Evolutionary conservation across 2,113 vertebrate genomes (phyloP), one percentile per base, ranked within the genome.

Genomic region (Odontophorus gujanensis): DNA sequence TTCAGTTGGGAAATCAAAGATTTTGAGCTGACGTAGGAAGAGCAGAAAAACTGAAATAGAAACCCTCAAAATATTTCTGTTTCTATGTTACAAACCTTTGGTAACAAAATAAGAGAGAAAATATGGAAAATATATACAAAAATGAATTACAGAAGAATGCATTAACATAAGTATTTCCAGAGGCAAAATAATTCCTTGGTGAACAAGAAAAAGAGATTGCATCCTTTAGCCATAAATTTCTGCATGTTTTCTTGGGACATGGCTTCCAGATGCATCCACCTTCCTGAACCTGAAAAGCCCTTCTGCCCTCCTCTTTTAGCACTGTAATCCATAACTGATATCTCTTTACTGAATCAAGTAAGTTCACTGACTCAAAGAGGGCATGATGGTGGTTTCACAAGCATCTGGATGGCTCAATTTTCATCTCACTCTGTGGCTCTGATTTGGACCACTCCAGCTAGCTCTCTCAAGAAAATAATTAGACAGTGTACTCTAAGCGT

Each of bases 21-120:
- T 24, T 40, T 73, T 2, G 24, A 73, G 24, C 80, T 68, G 20
- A 58, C 0, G 0, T 38, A 74, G 30, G 25, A 89, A 73, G 28
- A 85, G 36, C 13, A 74, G 45, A 91, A 92, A 82, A 89, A 55
- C 6, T 87, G 87, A 89, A 95, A 95, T 73, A 82, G 90, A 91
- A 93, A 87, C 82, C 1, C 82, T 88, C 93, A 91, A 93, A 95
- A 96, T 96, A 85, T 93, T 95, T 96, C 82, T 91, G 87, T 91
- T 94, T 94, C 83, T 55, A 81, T 91, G 85, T 69, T 74, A 85
- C 79, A 80, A 91, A 69, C 72, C 67, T 96, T 87, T 80, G 82
- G 90, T 69, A 91, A 91, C 92, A 93, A 96, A 96, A 92, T 92
- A 73, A 94, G 42, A 24, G n/a, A 61, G 26, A 53, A 95, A 94